These are phyloP conservation scores for Pandemis cinnamomeana DNA, from an alignment of 2,888 invertebrate species.

Conservation along the genomic window DNA sequence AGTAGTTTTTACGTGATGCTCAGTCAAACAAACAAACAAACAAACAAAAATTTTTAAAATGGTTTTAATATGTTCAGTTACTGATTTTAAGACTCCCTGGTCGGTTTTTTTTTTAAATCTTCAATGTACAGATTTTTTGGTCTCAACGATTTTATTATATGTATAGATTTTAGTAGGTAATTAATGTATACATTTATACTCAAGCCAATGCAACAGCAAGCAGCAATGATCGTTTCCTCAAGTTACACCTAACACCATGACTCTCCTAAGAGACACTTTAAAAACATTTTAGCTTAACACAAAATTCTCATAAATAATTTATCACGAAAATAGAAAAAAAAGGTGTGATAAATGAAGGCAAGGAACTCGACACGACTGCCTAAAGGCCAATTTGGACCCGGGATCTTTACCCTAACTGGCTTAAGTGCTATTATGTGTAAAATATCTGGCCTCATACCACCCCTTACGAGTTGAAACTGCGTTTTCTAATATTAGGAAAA, in stretches of 20 bases:
- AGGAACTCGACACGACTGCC: conserved; percentile 45
- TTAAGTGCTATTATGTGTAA: conserved; percentile 51
- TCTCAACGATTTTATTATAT: no score
- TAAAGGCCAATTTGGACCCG: conserved; percentile 46
- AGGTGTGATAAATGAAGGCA: conserved; percentile 45
- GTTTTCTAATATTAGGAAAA: conserved; percentile 31
- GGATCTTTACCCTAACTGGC: conserved; percentile 46
- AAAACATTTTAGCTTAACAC: conserved; percentile 36
- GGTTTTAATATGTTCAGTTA: no score
- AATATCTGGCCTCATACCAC: conserved; percentile 49
- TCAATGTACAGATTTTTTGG: no score
- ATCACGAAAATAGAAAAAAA: conserved; percentile 44
- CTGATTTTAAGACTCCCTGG: no score
- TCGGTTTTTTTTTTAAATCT: no score
- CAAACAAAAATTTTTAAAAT: no score
- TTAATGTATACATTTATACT: no score
- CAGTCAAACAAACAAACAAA: no score
- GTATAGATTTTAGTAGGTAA: no score
- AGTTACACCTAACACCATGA: background rate
- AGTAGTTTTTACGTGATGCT: no score
- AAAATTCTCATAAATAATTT: conserved; percentile 42
- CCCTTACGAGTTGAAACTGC: conserved; percentile 40
- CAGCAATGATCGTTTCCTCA: conserved; percentile 1
- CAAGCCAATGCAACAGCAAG: background rate
- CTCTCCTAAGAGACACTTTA: conserved; percentile 6